Evolutionary conservation across 2,113 vertebrate species (phyloP), one percentile per base, ranked within the genome.

Genomic region (Dolichallabes microphthalmus): DNA sequence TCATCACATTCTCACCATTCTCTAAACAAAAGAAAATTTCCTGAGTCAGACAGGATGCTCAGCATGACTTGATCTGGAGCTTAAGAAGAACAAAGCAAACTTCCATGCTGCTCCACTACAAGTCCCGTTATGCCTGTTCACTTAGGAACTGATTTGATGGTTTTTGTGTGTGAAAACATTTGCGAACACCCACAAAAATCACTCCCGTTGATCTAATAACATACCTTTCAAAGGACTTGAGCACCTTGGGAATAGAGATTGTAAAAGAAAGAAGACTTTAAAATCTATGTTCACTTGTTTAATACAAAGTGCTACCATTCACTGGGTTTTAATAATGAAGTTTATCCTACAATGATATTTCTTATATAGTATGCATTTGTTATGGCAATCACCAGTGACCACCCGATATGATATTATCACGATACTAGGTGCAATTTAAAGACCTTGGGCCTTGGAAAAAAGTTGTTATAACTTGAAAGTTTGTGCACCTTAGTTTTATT

Each of bases 21-120:
- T 89, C 89, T 82, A 88, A 90, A 63, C 91, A 87, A 92, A 85
- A 85, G 88, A 88, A 85, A 82, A 89, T 91, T 91, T 93, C 90
- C 92, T 91, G 89, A 88, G 88, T 88, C 57, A 25, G 88, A 91
- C 91, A 89, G 87, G 80, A 86, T 88, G 89, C 87, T 90, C 87
- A 91, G 85, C 86, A 22, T 91, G 92, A 93, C 80, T 90, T 87
- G 93, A 93, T 88, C 86, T 52, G n/a, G 85, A 17, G 88, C 88
- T 82, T 92, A 90, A 89, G 90, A 85, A 90, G 73, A 78, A 86
- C 89, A 87, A 91, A 82, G 87, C 88, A 32, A 86, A 69, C 84
- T 87, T 35, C 7, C 53, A 13, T 9, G 90, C 88, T 87, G 60
- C 83, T 89, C 61, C 76, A 55, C 74, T 82, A 69, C 87, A 87